phyloP scores from a whole-genome alignment of 2,113 vertebrate genomes.

The Lamprologus lemairii region DNA sequence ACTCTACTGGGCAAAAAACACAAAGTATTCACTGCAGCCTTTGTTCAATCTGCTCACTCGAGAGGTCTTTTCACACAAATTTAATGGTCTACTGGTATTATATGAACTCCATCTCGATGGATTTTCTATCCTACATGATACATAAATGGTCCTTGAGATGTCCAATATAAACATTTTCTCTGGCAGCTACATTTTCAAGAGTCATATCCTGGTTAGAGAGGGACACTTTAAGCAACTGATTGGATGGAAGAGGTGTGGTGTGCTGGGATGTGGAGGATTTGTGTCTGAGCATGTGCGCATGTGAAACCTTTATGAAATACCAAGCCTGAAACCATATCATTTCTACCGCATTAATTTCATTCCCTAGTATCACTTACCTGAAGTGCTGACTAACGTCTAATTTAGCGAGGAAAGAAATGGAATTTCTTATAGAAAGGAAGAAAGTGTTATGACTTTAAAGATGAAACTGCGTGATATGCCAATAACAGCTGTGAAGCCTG shows the following conservation, averaged over 20 bases:
- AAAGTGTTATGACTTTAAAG: constrained; percentile 25
- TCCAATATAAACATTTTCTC: constrained; percentile 6
- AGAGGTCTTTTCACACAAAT: constrained; percentile 7
- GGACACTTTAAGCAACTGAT: constrained; percentile 1
- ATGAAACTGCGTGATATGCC: constrained; percentile 22
- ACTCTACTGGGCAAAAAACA: neutral
- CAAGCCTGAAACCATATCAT: neutral
- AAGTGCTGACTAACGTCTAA: constrained; percentile 41
- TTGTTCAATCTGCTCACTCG: neutral
- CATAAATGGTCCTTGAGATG: constrained; percentile 4
- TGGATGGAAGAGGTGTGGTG: neutral
- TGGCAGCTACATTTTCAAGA: constrained; percentile 3
- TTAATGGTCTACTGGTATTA: constrained; percentile 4
- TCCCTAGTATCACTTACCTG: constrained; percentile 14
- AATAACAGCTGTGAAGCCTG: constrained; percentile 7
- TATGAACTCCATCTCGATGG: neutral
- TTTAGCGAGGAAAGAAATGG: constrained; percentile 34
- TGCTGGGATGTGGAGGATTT: neutral
- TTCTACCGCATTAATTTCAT: constrained; percentile 28
- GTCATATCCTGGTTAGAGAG: neutral
- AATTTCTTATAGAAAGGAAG: constrained; percentile 9
- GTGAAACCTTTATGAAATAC: neutral
- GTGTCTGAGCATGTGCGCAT: neutral
- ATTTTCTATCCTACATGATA: constrained; percentile 17
- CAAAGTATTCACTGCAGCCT: neutral